These are phyloP conservation scores for Catharus minimus DNA, from an alignment of 2,113 vertebrate species.

Conservation along the genomic window DNA sequence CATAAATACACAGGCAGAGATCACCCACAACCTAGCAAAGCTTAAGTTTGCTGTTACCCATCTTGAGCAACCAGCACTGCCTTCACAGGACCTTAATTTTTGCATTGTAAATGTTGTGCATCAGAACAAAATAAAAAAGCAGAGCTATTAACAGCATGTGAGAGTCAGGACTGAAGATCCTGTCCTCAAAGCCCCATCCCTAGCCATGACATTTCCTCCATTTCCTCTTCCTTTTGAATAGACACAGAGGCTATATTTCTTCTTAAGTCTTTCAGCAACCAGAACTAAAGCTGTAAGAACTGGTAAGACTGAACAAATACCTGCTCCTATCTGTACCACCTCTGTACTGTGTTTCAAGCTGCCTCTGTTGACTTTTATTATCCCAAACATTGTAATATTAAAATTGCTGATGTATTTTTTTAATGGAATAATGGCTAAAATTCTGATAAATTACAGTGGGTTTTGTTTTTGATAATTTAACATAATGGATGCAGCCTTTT, in stretches of 20 bases:
- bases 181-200: not conserved
- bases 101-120: not conserved
- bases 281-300: not conserved
- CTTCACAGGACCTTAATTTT: not conserved
- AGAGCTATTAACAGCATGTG: not conserved
- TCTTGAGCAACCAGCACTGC: not conserved
- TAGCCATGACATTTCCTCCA: not conserved
- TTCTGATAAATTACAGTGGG: slow-evolving; percentile 62
- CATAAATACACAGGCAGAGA: not conserved
- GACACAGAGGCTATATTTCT: not conserved
- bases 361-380: slow-evolving; percentile 24
- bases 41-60: not conserved
- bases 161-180: not conserved
- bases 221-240: not conserved
- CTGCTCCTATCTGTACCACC: not conserved
- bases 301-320: not conserved
- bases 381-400: slow-evolving; percentile 23
- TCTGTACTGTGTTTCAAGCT: slow-evolving; percentile 16
- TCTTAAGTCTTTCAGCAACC: not conserved
- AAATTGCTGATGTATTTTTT: slow-evolving; percentile 34
- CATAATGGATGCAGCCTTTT: slow-evolving; percentile 67
- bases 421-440: slow-evolving; percentile 43
- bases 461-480: slow-evolving; percentile 75
- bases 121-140: not conserved
- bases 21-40: rapidly evolving